Evolutionary conservation across 2,888 invertebrate species (phyloP).

Genomic region (Himalopsyche tibetana): DNA sequence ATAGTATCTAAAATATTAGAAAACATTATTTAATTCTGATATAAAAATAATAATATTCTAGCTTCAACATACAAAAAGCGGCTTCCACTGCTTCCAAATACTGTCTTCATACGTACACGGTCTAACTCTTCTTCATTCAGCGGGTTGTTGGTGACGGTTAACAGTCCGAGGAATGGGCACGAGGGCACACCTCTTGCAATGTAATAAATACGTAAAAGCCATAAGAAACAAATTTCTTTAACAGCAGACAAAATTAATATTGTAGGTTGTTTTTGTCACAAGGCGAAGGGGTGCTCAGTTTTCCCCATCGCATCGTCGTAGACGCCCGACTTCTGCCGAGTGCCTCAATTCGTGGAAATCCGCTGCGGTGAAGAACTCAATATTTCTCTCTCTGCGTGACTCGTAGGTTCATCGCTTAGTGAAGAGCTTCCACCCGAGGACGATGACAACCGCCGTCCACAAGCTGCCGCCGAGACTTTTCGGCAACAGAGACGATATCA

Average conservation of each 20-base stretch:
- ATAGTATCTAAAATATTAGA: slow-evolving; percentile 18
- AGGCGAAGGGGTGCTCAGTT: background rate
- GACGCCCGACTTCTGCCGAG: background rate
- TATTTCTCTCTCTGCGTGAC: background rate
- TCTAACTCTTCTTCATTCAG: background rate
- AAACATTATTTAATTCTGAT: slow-evolving; percentile 20
- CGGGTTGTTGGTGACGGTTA: background rate
- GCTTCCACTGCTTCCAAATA: background rate
- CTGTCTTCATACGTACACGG: background rate
- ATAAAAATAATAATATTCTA: slow-evolving; percentile 24
- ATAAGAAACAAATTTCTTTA: background rate
- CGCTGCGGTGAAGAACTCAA: slow-evolving; percentile 22
- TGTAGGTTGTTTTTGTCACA: background rate
- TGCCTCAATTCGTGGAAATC: background rate
- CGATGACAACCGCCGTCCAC: slow-evolving; percentile 80
- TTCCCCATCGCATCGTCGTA: background rate
- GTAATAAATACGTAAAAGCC: background rate
- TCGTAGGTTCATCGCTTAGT: slow-evolving; percentile 76
- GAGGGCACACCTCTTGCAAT: background rate
- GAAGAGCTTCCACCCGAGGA: slow-evolving; percentile 81
- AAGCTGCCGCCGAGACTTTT: slow-evolving; percentile 77
- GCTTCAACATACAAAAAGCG: slow-evolving; percentile 18
- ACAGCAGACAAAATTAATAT: background rate
- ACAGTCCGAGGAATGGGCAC: background rate
- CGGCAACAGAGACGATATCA: slow-evolving; percentile 78